Base-by-base conservation (phyloP, 2,113 vertebrate species). In the Albula goreensis region DNA sequence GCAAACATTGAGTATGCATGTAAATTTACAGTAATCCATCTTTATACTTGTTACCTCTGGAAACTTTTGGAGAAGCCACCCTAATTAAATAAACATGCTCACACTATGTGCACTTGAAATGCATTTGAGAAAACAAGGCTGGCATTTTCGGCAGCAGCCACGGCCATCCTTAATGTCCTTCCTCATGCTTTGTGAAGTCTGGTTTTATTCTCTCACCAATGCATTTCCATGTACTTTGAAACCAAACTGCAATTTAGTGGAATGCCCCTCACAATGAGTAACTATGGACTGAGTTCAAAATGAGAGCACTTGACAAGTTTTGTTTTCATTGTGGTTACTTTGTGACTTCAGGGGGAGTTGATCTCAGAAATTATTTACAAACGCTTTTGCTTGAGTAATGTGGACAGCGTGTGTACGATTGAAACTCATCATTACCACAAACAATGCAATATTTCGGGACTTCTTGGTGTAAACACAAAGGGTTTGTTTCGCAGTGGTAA, bases 311-410 rank as follows among this genome's bases (percentile, higher is more conserved):
- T n/a, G 15, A 11, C 12, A 13, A 63, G 15, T 19, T 48, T 80
- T 78, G 82, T 83, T 86, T 78, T 85, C 78, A 13, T 88, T 86
- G 41, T 83, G 53, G 85, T 85, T 88, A 85, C 86, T 60, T 83
- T 31, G 49, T 84, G 78, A 87, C 83, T 53, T 19, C 49, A 80
- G 11, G 49, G 8, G 31, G 31, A 41, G 56, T 53, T 49, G 51
- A 81, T 82, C 13, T 74, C 66, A 22, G 25, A 80, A 85, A 85
- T 80, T 5, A 85, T 85, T 81, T 50, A 49, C 78, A 79, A 2
- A 8, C 19, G 78, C 5, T 79, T 78, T 79, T 49, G 60, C 60
- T 41, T 41, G 31, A 41, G 60, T 7, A 66, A 66, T 66, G 60
- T 19, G 7, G 31, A 41, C 31, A 41, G 31, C 31, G 31, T 41